These are phyloP conservation scores for Tonatia bakeri DNA, from an alignment of 2,113 vertebrate species.

Conservation along the genomic window DNA sequence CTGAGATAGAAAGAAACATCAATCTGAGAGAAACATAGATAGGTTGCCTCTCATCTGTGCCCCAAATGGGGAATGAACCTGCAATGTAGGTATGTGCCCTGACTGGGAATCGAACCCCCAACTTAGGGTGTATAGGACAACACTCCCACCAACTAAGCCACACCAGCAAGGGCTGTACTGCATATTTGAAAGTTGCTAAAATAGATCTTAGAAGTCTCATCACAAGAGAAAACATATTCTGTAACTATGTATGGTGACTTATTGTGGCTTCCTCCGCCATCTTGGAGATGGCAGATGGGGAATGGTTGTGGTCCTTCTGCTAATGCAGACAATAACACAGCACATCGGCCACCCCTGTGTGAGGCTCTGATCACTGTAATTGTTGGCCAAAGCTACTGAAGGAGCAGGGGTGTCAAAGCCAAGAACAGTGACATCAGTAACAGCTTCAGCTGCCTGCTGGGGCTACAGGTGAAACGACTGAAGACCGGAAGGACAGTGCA, in stretches of 20 bases:
- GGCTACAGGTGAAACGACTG: neutral
- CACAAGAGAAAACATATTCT: neutral
- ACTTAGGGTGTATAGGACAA: no score
- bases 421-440: neutral
- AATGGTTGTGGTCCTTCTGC: conserved; percentile 68
- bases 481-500: conserved; percentile 86
- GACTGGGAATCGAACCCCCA: no score
- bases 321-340: conserved; percentile 58
- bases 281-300: conserved; percentile 82
- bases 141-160: no score
- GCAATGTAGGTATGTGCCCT: no score
- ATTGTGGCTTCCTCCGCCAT: conserved; percentile 81
- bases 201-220: no score
- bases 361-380: neutral
- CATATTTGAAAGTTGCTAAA: no score
- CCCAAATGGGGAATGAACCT: no score
- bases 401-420: neutral
- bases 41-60: no score
- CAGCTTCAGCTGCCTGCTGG: neutral
- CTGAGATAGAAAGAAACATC: no score
- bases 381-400: neutral
- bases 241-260: neutral
- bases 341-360: neutral
- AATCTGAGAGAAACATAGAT: no score
- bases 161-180: no score